These are phyloP conservation scores for Pterocles orientalis DNA, from an alignment of 2,113 vertebrate species.

Conservation along the genomic window DNA sequence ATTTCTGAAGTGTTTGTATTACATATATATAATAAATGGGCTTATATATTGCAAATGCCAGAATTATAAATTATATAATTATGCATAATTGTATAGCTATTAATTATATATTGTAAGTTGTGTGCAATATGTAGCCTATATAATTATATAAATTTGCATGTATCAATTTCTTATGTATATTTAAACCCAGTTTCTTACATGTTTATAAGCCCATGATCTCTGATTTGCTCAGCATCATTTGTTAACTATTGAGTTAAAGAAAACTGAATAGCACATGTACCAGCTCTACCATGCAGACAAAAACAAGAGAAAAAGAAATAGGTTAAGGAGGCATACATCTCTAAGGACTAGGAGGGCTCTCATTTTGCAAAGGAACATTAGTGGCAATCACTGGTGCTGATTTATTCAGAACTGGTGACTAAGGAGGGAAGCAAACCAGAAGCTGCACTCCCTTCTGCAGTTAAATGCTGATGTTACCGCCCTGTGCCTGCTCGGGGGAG, in stretches of 20 bases:
- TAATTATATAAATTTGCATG: neutral
- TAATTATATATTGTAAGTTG: neutral
- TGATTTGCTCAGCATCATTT: neutral
- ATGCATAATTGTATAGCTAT: neutral
- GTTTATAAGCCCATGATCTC: neutral
- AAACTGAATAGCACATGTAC: fast-evolving
- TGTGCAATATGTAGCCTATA: neutral
- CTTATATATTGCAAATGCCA: neutral
- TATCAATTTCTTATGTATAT: neutral
- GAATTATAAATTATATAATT: neutral
- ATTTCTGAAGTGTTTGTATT: neutral
- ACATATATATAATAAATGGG: neutral
- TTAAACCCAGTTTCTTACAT: neutral
- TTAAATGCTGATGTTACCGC: neutral
- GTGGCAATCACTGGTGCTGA: neutral
- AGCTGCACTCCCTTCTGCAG: neutral
- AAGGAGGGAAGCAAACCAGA: neutral
- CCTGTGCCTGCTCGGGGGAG: neutral
- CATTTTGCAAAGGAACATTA: neutral
- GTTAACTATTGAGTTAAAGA: neutral
- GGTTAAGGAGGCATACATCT: neutral
- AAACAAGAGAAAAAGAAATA: neutral
- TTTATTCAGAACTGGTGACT: neutral
- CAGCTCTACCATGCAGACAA: neutral
- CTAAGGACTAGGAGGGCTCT: neutral